These are phyloP conservation scores for Mus spicilegus DNA, from an alignment of 2,113 vertebrate species.

Conservation along the genomic window DNA sequence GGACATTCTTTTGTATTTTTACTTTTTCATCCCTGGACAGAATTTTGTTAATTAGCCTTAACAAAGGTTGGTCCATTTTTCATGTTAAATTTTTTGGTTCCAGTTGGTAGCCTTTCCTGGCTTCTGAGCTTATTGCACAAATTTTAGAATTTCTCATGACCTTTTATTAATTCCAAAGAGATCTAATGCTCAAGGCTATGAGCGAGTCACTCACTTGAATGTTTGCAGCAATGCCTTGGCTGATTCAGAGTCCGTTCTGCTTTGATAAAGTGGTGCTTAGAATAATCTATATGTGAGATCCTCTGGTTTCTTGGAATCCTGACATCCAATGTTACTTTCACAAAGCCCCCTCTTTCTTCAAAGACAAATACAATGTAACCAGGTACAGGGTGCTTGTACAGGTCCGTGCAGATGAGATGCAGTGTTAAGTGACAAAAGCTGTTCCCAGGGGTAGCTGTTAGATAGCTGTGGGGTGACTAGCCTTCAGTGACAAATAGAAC, in stretches of 20 bases:
- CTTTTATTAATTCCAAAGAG: background rate
- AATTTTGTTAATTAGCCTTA: background rate
- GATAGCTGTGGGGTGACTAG: background rate
- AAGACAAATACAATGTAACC: background rate
- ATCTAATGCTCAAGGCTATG: background rate
- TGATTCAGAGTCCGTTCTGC: background rate
- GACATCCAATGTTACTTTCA: background rate
- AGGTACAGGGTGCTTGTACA: background rate
- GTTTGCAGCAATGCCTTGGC: background rate
- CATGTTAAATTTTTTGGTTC: background rate
- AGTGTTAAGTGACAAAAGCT: background rate
- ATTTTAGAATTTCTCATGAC: background rate
- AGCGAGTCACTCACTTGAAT: background rate
- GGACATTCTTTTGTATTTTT: background rate
- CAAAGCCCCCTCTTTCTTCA: background rate
- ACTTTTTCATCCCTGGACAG: background rate
- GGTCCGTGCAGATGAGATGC: background rate
- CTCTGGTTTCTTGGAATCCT: background rate
- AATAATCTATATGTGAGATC: background rate
- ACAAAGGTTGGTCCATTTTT: background rate
- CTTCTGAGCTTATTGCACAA: background rate
- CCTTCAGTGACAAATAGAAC: background rate
- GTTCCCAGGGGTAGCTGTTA: background rate
- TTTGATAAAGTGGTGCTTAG: background rate
- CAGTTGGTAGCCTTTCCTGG: background rate